Evolutionary conservation across 2,113 vertebrate genomes (phyloP), one percentile per base, ranked within the genome.

Genomic region (Condylura cristata): DNA sequence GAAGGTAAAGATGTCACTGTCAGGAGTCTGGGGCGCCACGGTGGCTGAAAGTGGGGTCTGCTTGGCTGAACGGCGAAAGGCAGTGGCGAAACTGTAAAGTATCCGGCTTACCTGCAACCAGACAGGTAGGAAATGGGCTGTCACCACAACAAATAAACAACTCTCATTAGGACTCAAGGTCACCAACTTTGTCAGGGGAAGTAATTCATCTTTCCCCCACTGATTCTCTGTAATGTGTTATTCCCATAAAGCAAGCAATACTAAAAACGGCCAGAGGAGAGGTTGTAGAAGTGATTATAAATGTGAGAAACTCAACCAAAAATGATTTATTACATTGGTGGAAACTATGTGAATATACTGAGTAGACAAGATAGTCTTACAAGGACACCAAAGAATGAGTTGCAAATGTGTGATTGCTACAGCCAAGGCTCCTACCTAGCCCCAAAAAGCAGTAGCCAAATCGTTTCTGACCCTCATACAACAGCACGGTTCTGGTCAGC

Each of bases 61-160:
- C 95, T 99, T 99, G 86, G 99, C 98, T 41, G 99, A 99, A 76
- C 99, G 99, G 34, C 99, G 99, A 97, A 99, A 99, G 37, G 99
- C 99, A 85, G 99, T 99, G 96, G 99, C 99, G 96, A 99, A 99
- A 98, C 99, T 99, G 98, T 99, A 99, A 95, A 99, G 98, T 97
- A 99, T 99, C 87, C 99, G 97, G 97, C 99, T 99, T 96, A 99
- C 99, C 99, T 99, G 14, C 68, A 96, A 97, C 6, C 88, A 75
- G 61, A 92, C 12, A 89, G 7, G 34, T 30, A 98, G 94, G 75
- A 95, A 72, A 96, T 6, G 32, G 48, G 39, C 51, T 96, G 70
- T 93, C 88, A 96, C 6, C 4, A 48, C n/a, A 94, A 88, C 17
- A 91, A 72, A 89, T 9, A 79, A 92, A 92, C 94, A 37, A 86